Evolutionary conservation across 1,140 invertebrate species (phyloP).

Genomic region (Archivesica marissinica): DNA sequence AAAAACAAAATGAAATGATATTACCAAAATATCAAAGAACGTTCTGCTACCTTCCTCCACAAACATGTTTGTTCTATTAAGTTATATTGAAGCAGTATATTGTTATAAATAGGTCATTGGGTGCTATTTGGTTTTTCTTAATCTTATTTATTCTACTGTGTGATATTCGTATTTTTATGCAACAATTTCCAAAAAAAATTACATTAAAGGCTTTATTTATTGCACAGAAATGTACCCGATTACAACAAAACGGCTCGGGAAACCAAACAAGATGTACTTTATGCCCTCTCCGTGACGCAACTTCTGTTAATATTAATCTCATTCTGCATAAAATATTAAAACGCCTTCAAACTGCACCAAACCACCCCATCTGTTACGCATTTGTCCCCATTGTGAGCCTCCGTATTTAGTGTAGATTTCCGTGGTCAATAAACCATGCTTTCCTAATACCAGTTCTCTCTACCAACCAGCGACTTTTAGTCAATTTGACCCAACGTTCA

Average conservation of each 20-base stretch:
- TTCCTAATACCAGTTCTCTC: not conserved
- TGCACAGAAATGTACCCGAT: too few relatives aligned
- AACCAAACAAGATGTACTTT: not conserved
- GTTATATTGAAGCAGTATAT: not conserved
- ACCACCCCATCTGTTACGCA: not conserved
- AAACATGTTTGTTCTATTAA: not conserved
- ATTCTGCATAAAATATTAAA: not conserved
- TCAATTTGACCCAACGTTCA: not conserved
- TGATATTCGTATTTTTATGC: not conserved
- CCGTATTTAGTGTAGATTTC: not conserved
- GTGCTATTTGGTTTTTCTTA: not conserved
- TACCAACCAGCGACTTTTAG: not conserved
- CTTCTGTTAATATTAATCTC: not conserved
- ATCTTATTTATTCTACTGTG: not conserved
- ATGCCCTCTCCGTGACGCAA: not conserved
- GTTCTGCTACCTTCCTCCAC: not conserved
- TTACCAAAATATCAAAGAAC: slow-evolving; percentile 7
- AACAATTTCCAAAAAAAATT: not conserved
- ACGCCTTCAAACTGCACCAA: not conserved
- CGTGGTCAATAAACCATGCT: slow-evolving; percentile 1
- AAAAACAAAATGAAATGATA: not conserved
- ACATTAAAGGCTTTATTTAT: too few relatives aligned
- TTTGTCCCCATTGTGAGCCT: not conserved
- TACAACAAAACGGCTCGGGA: too few relatives aligned
- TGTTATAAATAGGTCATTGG: not conserved